Conservation (phyloP, 35 echinoderm and acorn worm species). For the Diadema setosum region DNA sequence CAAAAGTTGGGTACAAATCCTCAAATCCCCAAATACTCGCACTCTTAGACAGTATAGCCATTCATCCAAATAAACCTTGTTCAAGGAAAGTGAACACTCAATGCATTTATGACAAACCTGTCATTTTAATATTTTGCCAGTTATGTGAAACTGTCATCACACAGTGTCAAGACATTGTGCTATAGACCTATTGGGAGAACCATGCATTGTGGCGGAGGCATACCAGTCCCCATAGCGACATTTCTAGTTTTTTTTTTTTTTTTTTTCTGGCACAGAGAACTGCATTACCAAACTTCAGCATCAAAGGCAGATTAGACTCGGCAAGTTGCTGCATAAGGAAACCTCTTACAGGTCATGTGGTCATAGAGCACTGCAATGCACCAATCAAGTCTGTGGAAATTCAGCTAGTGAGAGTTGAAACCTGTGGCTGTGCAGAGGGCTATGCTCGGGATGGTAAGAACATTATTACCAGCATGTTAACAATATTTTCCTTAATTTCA, state of each 20-base stretch:
- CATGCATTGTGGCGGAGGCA: no score
- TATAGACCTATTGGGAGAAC: no score
- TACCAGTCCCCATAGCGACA: neutral
- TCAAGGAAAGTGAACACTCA: no score
- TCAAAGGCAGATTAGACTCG: slow-evolving; percentile 83
- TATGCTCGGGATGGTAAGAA: slow-evolving; percentile 97
- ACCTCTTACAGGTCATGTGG: slow-evolving; percentile 89
- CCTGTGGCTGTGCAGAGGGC: slow-evolving; percentile 98
- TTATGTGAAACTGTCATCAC: no score
- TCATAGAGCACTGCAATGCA: slow-evolving; percentile 85
- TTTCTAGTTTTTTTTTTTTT: neutral
- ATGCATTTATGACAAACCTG: no score
- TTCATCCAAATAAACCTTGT: no score
- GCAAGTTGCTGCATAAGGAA: slow-evolving; percentile 87
- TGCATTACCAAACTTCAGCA: slow-evolving; percentile 69
- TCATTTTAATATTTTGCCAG: no score
- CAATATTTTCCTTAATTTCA: no score
- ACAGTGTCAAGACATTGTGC: no score
- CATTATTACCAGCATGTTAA: neutral
- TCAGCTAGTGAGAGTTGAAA: slow-evolving; percentile 94
- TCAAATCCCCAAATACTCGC: no score
- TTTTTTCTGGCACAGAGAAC: slow-evolving; percentile 44
- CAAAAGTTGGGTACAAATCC: no score
- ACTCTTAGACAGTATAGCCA: no score
- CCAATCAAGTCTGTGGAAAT: slow-evolving; percentile 99